phyloP scores from a whole-genome alignment of 1,140 invertebrate genomes.

The Ooceraea biroi region DNA sequence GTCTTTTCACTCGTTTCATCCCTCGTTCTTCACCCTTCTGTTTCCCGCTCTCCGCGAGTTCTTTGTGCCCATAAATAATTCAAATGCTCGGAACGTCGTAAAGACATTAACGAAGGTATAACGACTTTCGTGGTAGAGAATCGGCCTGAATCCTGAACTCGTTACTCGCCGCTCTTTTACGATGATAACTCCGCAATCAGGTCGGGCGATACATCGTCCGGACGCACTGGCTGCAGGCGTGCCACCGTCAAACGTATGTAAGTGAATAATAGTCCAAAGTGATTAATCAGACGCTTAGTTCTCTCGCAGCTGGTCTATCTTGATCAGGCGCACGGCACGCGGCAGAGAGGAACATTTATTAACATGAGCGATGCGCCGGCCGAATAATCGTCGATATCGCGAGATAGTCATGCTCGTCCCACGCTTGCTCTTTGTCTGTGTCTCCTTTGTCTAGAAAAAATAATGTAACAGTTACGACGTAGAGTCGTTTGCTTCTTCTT shows the following conservation, averaged over 20 bases:
- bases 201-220: constrained; percentile 59
- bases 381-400: constrained; percentile 19
- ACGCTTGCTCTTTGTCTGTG: neutral
- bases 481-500: neutral
- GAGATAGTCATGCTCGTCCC: neutral
- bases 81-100: constrained; percentile 72
- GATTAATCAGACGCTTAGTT: constrained; percentile 53
- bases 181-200: constrained; percentile 73
- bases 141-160: constrained; percentile 69
- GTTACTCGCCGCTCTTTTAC: constrained; percentile 64
- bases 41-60: constrained; percentile 60
- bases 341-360: constrained; percentile 51
- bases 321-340: constrained; percentile 14
- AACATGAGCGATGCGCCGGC: neutral
- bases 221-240: constrained; percentile 31
- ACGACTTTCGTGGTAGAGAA: constrained; percentile 74
- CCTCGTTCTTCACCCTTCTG: constrained; percentile 18
- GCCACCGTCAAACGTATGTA: constrained; percentile 49
- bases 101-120: constrained; percentile 75
- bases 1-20: constrained; percentile 16
- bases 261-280: constrained; percentile 57
- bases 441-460: neutral
- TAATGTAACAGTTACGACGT: neutral
- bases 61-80: constrained; percentile 77
- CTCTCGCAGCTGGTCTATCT: constrained; percentile 41